Percentiles rank a stretch among this genome's conserved stretches.
Evolutionary conservation across 64 coral and sea anemone species (phyloP).

Genomic region (Montipora sp.): DNA sequence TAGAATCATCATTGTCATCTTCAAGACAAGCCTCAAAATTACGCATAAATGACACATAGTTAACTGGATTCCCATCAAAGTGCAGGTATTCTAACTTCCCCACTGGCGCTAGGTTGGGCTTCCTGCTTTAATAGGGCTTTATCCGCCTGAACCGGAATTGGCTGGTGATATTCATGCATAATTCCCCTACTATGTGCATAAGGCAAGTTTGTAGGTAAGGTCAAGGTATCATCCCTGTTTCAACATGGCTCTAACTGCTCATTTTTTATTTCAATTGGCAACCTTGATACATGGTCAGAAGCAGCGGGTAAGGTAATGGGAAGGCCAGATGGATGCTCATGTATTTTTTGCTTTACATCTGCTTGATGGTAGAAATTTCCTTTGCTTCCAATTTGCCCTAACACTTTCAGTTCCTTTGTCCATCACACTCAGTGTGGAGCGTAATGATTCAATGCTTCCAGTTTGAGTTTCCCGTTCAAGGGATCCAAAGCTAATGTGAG

Average conservation of each 20-base stretch:
- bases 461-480: not conserved
- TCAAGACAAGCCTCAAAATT: conserved; percentile 72
- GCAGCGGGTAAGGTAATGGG: not conserved
- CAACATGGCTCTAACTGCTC: not conserved
- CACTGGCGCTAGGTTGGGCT: not conserved
- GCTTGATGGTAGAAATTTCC: not conserved
- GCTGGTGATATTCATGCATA: too few species aligned
- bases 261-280: not conserved
- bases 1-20: conserved; percentile 31
- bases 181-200: too few species aligned
- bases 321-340: not conserved
- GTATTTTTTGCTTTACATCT: not conserved
- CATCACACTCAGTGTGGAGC: not conserved
- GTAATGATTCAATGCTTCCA: not conserved
- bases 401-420: not conserved
- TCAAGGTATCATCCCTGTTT: too few species aligned
- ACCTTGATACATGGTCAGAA: not conserved
- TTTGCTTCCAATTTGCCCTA: too few species aligned
- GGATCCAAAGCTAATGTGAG: conserved; percentile 19
- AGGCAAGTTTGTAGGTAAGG: too few species aligned
- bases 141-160: not conserved
- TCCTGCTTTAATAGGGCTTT: too few species aligned
- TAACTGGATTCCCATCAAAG: conserved; percentile 60
- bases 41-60: conserved; percentile 56
- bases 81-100: conserved; percentile 64